These are phyloP conservation scores for Bombylius major DNA, from an alignment of 2,888 invertebrate species.

Conservation along the genomic window DNA sequence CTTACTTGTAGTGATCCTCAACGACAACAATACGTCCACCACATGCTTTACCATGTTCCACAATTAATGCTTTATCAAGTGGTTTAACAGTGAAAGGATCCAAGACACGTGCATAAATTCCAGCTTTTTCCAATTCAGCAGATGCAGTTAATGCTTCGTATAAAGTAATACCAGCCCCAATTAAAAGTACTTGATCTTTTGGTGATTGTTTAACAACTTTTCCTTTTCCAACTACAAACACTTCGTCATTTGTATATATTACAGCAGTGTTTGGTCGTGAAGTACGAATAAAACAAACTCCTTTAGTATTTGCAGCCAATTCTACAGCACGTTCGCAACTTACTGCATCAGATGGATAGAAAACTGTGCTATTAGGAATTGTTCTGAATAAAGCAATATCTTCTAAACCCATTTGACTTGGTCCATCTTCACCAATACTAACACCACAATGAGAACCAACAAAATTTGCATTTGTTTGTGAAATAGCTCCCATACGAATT, in stretches of 20 bases:
- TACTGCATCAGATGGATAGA: slow-evolving; percentile 86
- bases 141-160: slow-evolving; percentile 83
- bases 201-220: slow-evolving; percentile 64
- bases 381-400: slow-evolving; percentile 91
- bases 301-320: slow-evolving; percentile 86
- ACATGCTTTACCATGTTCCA: slow-evolving; percentile 60
- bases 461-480: slow-evolving; percentile 94
- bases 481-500: slow-evolving; percentile 99
- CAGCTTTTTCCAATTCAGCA: slow-evolving; percentile 53
- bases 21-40: slow-evolving; percentile 81
- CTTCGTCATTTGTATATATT: slow-evolving; percentile 73
- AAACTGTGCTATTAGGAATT: slow-evolving; percentile 68
- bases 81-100: slow-evolving; percentile 97
- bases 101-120: slow-evolving; percentile 67
- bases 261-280: slow-evolving; percentile 83
- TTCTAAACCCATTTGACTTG: slow-evolving; percentile 99
- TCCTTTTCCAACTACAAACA: slow-evolving; percentile 66
- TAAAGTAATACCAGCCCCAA: slow-evolving; percentile 90
- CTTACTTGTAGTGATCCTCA: slow-evolving; percentile 95
- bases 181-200: slow-evolving; percentile 70
- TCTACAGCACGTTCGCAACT: slow-evolving; percentile 89
- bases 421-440: slow-evolving; percentile 97
- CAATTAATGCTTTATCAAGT: slow-evolving; percentile 65
- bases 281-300: slow-evolving; percentile 92
- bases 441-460: slow-evolving; percentile 96